A percentile compares a stretch with the other conserved stretches of the same genome.
Evolutionary conservation across 2,797 vertebrate genomes (phyloP).

Genomic region (Strix occidentalis): DNA sequence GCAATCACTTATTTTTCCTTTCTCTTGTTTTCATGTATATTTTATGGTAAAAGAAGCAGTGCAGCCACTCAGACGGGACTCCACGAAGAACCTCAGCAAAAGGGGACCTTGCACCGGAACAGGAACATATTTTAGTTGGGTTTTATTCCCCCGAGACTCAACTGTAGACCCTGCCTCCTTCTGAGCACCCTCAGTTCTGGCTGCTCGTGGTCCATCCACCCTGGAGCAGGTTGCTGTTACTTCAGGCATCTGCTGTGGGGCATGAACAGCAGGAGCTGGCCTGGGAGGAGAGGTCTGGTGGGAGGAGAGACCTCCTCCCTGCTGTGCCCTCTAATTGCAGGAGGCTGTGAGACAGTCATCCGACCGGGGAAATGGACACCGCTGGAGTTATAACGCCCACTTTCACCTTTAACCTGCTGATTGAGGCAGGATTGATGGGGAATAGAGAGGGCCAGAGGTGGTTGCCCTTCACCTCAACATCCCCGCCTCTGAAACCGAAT

Average conservation of each 20-base stretch:
- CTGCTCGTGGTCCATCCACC: neutral
- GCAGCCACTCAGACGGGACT: neutral
- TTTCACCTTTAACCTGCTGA: slow-evolving; percentile 18
- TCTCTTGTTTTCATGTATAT: neutral
- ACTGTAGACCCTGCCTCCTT: neutral
- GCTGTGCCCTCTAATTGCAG: neutral
- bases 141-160: neutral
- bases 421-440: neutral
- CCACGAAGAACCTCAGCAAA: neutral
- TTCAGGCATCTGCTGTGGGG: rapidly evolving
- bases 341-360: neutral
- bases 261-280: neutral
- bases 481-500: neutral
- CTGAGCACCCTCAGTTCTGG: neutral
- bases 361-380: neutral
- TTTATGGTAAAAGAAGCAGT: neutral
- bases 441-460: slow-evolving; percentile 19
- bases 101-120: neutral
- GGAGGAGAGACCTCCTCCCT: neutral
- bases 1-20: neutral
- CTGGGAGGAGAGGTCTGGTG: neutral
- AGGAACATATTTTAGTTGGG: neutral
- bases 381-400: neutral
- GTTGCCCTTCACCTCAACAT: slow-evolving; percentile 32
- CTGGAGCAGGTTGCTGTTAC: neutral